These are phyloP conservation scores for Tragopan temminckii DNA, from an alignment of 2,797 vertebrate genomes.

Conservation along the genomic window DNA sequence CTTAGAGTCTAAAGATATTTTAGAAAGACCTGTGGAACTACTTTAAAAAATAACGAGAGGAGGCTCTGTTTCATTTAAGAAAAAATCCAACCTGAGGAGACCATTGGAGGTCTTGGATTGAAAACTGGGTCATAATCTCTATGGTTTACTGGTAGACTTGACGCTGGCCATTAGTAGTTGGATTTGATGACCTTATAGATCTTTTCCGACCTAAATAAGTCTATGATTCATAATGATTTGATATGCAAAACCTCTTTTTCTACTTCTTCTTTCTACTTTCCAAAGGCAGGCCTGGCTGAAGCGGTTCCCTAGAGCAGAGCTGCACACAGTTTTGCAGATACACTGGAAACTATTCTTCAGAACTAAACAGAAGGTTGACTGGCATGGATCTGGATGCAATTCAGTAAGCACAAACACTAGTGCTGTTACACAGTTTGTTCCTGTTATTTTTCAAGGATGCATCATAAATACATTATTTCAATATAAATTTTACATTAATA, in stretches of 20 bases:
- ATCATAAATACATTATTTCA: not conserved
- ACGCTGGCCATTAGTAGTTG: not conserved
- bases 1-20: not conserved
- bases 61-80: not conserved
- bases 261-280: not conserved
- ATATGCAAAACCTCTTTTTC: not conserved
- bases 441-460: not conserved
- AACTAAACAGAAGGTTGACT: not conserved
- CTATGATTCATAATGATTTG: not conserved
- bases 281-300: not conserved
- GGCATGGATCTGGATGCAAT: not conserved
- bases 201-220: not conserved
- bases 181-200: not conserved
- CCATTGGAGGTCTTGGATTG: not conserved
- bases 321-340: not conserved
- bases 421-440: not conserved
- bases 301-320: not conserved
- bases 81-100: not conserved
- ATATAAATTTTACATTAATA: not conserved
- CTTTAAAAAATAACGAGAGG: not conserved
- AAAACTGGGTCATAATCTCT: not conserved
- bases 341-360: not conserved
- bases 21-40: not conserved
- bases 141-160: not conserved
- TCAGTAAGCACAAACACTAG: not conserved